Percentiles rank a stretch among this genome's conserved stretches.
These are phyloP conservation scores for Chorisops tibialis DNA, from an alignment of 2,888 invertebrate genomes.

Conservation along the genomic window DNA sequence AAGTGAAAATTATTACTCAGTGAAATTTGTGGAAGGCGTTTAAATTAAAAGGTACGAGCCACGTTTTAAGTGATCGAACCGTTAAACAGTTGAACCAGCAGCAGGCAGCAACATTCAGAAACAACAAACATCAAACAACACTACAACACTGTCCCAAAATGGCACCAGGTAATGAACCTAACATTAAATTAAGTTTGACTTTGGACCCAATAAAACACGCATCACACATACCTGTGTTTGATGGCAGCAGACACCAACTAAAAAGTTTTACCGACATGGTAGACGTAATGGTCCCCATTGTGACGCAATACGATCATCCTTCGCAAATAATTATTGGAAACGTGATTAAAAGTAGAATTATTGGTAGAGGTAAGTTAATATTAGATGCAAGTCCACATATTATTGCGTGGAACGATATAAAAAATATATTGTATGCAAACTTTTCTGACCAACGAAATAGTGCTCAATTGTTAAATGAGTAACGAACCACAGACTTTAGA, in stretches of 20 bases:
- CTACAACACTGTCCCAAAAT: too few species aligned
- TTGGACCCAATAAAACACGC: too few species aligned
- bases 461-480: not conserved
- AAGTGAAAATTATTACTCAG: not conserved
- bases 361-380: constrained; percentile 6
- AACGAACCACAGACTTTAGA: too few species aligned
- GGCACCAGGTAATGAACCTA: not conserved
- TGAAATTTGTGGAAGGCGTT: not conserved
- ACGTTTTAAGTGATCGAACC: not conserved
- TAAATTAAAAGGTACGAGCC: not conserved
- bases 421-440: not conserved
- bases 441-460: not conserved
- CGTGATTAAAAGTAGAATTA: constrained; percentile 1
- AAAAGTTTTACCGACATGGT: too few species aligned
- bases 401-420: not conserved
- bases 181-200: not conserved
- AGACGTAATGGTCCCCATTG: too few species aligned
- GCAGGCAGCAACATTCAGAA: not conserved
- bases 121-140: not conserved
- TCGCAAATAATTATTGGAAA: not conserved
- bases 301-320: not conserved
- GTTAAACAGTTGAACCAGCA: not conserved
- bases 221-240: not conserved
- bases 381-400: too few species aligned
- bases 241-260: not conserved